Evolutionary conservation across 2,113 vertebrate species (phyloP), one percentile per base, ranked within the genome.

Genomic region (Lycaon pictus): DNA sequence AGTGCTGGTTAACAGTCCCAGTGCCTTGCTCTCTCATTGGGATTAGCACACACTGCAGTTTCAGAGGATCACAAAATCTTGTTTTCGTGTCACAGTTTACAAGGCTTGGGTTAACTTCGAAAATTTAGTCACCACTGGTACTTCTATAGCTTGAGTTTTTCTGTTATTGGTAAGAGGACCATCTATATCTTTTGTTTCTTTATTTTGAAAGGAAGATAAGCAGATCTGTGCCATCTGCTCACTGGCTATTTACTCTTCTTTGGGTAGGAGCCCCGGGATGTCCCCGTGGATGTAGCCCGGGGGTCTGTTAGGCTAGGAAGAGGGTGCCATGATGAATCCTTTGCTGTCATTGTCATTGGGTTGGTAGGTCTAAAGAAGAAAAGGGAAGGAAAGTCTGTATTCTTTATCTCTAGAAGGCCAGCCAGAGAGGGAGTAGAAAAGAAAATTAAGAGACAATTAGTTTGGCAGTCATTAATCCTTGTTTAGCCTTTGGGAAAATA

Each of bases 391-490:
- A 97, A 95, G 93, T 98, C 85, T 86, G 71, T 87, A 69, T 2
- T 27, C 15, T 51, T 2, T 95, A 2, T 86, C 88, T 95, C 69
- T 56, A 90, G 80, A 87, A 92, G 65, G 58, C 93, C 62, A 79
- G 79, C 55, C 5, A 5, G 85, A 84, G 55, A 94, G 53, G 65
- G 60, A 62, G 23, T 90, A 95, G 81, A 58, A 92, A 96, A 90
- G 88, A 96, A 96, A 97, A 97, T 97, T 81, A 92, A 95, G 87
- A 94, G 71, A 79, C 60, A 71, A 5, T 96, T 96, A 85, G 25
- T 20, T 87, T 88, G 71, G 48, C 29, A 56, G 37, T 81, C 87
- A 88, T 97, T 95, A 97, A 96, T 97, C 58, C 71, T 96, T 76
- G n/a, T 95, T 88, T 83, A 92, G 76, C 76, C 58, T 23, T 82